Evolutionary conservation across 2,113 vertebrate species (phyloP).

Genomic region (Mastomys natalensis): DNA sequence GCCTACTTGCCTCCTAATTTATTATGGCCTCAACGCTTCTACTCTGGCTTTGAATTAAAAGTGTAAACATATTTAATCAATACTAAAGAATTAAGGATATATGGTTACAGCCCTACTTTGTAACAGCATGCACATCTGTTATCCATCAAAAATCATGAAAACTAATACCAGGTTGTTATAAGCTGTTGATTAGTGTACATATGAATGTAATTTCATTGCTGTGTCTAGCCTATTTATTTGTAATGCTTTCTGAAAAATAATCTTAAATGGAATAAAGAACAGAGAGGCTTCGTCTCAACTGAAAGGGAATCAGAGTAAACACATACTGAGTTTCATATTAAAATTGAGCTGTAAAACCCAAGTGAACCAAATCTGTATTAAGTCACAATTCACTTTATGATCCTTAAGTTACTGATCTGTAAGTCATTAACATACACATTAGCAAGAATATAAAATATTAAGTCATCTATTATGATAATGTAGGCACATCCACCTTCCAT

Average conservation of each 20-base stretch:
- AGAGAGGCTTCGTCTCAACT: conserved; percentile 49
- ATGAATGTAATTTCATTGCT: conserved; percentile 67
- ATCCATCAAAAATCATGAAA: conserved; percentile 69
- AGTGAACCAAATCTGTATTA: conserved; percentile 57
- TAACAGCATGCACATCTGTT: conserved; percentile 64
- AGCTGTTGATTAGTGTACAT: conserved; percentile 50
- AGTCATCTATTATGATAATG: background rate
- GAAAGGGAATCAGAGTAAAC: conserved; percentile 25
- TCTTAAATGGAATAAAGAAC: conserved; percentile 56
- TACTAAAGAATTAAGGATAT: conserved; percentile 60
- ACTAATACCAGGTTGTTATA: conserved; percentile 59
- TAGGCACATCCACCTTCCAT: background rate
- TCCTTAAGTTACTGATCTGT: conserved; percentile 49
- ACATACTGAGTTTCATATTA: conserved; percentile 56
- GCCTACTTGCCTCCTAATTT: conserved; percentile 55
- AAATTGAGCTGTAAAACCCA: conserved; percentile 54
- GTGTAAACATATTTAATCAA: conserved; percentile 54
- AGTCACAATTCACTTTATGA: conserved; percentile 50
- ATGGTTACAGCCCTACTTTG: conserved; percentile 39
- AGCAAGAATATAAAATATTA: background rate
- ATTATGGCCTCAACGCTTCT: conserved; percentile 53
- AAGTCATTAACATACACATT: conserved; percentile 29
- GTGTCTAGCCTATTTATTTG: conserved; percentile 58
- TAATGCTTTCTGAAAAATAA: conserved; percentile 63
- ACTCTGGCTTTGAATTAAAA: conserved; percentile 66